Percentiles rank a stretch among this genome's conserved stretches.
Evolutionary conservation across 2,113 vertebrate species (phyloP).

Genomic region (Glaucidium brasilianum): DNA sequence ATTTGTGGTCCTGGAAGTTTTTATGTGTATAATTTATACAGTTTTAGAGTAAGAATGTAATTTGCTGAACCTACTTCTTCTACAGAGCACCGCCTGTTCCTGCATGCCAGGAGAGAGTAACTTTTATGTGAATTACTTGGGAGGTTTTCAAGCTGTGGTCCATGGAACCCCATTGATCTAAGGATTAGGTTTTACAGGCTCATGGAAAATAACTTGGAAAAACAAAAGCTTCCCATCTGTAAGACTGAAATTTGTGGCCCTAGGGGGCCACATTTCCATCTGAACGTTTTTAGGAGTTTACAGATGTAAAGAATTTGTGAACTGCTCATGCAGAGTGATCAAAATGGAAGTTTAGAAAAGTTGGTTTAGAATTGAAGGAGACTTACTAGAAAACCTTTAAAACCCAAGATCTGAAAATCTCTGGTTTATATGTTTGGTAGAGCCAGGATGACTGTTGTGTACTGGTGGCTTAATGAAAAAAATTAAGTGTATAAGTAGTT

Average conservation of each 20-base stretch:
- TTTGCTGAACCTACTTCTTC: not conserved
- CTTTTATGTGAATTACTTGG: not conserved
- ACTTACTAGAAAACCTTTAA: not conserved
- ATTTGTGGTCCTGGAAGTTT: not conserved
- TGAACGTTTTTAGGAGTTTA: conserved; percentile 9
- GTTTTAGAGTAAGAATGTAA: not conserved
- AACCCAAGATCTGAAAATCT: not conserved
- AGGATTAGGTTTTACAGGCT: conserved; percentile 38
- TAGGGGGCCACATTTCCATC: conserved; percentile 1
- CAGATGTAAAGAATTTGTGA: not conserved
- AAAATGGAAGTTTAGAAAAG: not conserved
- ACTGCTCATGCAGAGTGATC: not conserved
- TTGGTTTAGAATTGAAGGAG: not conserved
- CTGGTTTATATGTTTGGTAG: not conserved
- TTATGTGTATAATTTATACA: not conserved
- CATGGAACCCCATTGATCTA: not conserved
- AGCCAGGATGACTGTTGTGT: not conserved
- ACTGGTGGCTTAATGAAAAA: not conserved
- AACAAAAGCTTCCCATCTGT: conserved; percentile 39
- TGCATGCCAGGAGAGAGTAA: not conserved
- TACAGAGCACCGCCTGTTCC: not conserved
- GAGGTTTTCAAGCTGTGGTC: conserved; percentile 36
- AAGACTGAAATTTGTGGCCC: conserved; percentile 7
- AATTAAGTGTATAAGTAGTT: not conserved
- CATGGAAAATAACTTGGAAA: conserved; percentile 18